Conservation (phyloP, 1,140 invertebrate genomes). For the Polyergus mexicanus region DNA sequence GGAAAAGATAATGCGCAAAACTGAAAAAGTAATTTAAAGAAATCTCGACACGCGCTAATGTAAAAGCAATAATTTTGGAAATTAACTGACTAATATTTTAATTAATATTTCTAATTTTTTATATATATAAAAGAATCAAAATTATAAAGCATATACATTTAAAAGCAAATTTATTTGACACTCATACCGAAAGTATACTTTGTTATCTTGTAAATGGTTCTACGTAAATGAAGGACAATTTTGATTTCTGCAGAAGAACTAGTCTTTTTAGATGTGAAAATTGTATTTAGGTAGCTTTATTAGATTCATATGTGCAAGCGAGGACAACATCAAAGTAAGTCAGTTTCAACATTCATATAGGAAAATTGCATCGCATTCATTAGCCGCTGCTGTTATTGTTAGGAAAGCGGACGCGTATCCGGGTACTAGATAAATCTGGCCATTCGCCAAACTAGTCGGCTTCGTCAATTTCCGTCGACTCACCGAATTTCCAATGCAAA, state of each 20-base stretch:
- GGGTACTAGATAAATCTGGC: conserved; percentile 42
- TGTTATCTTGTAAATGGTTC: no score
- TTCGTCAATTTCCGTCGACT: conserved; percentile 27
- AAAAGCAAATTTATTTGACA: no score
- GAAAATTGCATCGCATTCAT: conserved; percentile 47
- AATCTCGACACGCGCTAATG: no score
- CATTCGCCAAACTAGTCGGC: conserved; percentile 29
- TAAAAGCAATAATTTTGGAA: no score
- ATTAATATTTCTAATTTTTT: no score
- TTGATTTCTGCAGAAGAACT: neutral
- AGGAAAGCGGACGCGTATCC: conserved; percentile 18
- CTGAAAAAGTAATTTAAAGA: neutral
- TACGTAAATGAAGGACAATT: neutral
- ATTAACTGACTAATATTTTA: no score
- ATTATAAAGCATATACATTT: no score
- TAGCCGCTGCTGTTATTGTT: conserved; percentile 50
- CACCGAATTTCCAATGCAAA: conserved; percentile 64
- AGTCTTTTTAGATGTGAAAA: neutral
- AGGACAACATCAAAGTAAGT: neutral
- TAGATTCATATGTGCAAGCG: neutral
- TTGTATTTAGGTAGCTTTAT: no score
- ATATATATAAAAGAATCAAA: no score
- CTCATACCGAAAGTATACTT: no score
- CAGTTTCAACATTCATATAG: neutral
- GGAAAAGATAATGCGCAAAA: neutral